A percentile compares a stretch with the other conserved stretches of the same genome.
Conservation (phyloP, 2,797 vertebrate species). For the Arrhamphus sclerolepis region DNA sequence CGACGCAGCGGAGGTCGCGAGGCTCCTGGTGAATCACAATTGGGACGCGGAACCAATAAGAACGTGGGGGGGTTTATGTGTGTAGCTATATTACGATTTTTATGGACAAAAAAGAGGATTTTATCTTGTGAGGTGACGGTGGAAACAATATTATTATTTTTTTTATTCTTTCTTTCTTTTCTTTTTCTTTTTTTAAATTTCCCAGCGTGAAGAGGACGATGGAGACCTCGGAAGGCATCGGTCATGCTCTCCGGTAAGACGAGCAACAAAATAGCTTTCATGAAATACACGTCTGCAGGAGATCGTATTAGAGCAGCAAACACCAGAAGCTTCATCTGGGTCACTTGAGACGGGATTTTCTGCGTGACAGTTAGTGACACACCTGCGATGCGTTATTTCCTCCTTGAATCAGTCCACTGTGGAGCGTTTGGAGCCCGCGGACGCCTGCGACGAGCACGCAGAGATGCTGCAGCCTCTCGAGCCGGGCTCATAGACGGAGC, state of each 20-base stretch:
- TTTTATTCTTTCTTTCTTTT: too few relatives aligned
- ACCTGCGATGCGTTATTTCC: slow-evolving; percentile 53
- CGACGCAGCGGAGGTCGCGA: slow-evolving; percentile 60
- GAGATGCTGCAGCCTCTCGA: slow-evolving; percentile 13
- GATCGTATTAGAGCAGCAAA: background rate
- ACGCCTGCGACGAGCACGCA: too few relatives aligned
- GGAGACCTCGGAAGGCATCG: slow-evolving; percentile 70
- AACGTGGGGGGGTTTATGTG: slow-evolving; percentile 7
- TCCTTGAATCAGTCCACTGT: slow-evolving; percentile 29
- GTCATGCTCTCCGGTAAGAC: slow-evolving; percentile 76
- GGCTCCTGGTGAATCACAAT: slow-evolving; percentile 73
- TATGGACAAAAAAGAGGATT: slow-evolving; percentile 6
- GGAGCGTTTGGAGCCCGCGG: slow-evolving; percentile 13
- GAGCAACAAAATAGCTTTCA: slow-evolving; percentile 5
- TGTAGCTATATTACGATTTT: too few relatives aligned
- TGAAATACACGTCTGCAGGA: background rate
- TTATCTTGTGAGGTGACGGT: background rate
- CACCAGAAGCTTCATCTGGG: background rate
- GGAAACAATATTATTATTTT: slow-evolving; percentile 44
- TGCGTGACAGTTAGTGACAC: slow-evolving; percentile 41
- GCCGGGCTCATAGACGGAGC: slow-evolving; percentile 25
- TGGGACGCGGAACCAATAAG: slow-evolving; percentile 45
- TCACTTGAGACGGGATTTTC: slow-evolving; percentile 12
- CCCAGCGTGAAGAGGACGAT: slow-evolving; percentile 50
- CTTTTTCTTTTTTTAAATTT: too few relatives aligned